Conservation (phyloP, 1,140 invertebrate genomes). For the Zaprionus taronus region DNA sequence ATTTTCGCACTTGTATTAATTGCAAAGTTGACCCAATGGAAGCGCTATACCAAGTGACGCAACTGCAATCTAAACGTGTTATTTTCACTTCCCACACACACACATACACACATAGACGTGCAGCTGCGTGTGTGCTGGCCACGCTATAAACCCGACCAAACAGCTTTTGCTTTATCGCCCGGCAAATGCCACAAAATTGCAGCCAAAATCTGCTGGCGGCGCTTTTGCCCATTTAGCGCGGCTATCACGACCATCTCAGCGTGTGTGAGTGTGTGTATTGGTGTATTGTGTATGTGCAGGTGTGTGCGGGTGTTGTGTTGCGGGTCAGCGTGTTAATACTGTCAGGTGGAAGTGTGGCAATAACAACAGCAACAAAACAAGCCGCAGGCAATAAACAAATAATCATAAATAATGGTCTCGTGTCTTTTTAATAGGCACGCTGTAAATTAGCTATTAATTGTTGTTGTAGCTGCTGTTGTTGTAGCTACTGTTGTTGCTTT, state of each 20-base stretch:
- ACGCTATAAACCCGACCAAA: slow-evolving; percentile 72
- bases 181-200: slow-evolving; percentile 76
- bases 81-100: slow-evolving; percentile 40
- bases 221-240: slow-evolving; percentile 39
- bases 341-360: slow-evolving; percentile 51
- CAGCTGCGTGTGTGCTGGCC: slow-evolving; percentile 13
- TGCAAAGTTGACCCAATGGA: background rate
- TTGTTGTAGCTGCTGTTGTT: slow-evolving; percentile 4
- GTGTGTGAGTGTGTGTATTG: slow-evolving; percentile 3
- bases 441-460: slow-evolving; percentile 80
- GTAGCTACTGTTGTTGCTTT: background rate
- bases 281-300: slow-evolving; percentile 14
- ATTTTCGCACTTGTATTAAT: background rate
- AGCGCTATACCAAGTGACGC: background rate
- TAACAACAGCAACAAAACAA: slow-evolving; percentile 19
- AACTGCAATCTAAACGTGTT: slow-evolving; percentile 30
- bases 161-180: slow-evolving; percentile 78
- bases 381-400: slow-evolving; percentile 77
- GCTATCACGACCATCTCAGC: slow-evolving; percentile 9
- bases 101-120: slow-evolving; percentile 22
- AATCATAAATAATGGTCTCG: slow-evolving; percentile 77
- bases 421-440: slow-evolving; percentile 62
- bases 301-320: slow-evolving; percentile 11
- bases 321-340: slow-evolving; percentile 51
- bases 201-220: slow-evolving; percentile 76